These are phyloP conservation scores for Lepidocyrtinus sp. DNA, from an alignment of 2,888 invertebrate species.

Conservation along the genomic window DNA sequence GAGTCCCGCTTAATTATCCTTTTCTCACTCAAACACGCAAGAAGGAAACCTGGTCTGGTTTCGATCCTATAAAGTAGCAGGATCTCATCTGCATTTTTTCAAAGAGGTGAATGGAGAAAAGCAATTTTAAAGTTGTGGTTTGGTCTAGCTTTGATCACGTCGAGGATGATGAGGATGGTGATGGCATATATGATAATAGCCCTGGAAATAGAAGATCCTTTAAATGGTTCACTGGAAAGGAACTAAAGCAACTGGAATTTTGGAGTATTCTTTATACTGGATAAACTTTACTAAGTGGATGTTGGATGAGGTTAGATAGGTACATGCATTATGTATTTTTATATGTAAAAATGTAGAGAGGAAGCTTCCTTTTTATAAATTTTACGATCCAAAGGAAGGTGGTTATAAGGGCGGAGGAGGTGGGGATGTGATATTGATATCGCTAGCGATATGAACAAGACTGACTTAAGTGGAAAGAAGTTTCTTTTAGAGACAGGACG, in stretches of 20 bases:
- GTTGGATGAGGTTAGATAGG: not conserved
- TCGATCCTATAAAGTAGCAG: too few relatives aligned
- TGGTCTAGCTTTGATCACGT: not conserved
- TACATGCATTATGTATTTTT: constrained; percentile 45
- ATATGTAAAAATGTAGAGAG: constrained; percentile 3
- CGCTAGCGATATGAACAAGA: not conserved
- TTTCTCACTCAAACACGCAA: constrained; percentile 58
- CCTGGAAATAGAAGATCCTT: not conserved
- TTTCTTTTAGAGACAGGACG: not conserved
- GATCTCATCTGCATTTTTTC: not conserved
- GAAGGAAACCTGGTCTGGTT: too few relatives aligned
- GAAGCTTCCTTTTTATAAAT: constrained; percentile 35
- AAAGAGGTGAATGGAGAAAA: not conserved
- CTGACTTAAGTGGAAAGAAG: not conserved
- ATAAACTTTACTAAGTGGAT: not conserved
- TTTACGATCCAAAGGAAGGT: constrained; percentile 11
- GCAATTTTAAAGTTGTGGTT: not conserved
- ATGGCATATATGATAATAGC: too few relatives aligned
- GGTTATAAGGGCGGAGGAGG: constrained; percentile 30
- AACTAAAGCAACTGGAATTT: not conserved
- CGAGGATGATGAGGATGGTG: not conserved
- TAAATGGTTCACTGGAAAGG: not conserved
- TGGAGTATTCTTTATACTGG: too few relatives aligned
- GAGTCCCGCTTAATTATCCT: constrained; percentile 53
- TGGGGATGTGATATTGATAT: constrained; percentile 41